A percentile compares a stretch with the other conserved stretches of the same genome.
These are phyloP conservation scores for Spinibarbus caldwelli DNA, from an alignment of 2,797 vertebrate genomes.

Conservation along the genomic window DNA sequence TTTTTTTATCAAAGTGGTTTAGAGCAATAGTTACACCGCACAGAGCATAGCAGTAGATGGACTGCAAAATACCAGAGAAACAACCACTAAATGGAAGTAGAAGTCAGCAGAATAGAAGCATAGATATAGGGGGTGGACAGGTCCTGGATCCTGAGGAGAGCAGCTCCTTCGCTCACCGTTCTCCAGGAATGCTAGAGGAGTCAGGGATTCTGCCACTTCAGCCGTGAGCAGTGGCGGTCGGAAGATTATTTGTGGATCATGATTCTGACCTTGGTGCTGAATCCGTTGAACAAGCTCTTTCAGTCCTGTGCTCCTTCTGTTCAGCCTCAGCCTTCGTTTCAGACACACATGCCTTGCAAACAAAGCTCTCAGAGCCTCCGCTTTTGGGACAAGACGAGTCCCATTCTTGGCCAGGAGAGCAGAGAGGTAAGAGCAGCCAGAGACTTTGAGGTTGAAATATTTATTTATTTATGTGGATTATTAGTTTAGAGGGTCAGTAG, in stretches of 20 bases:
- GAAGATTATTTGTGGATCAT: slow-evolving; percentile 50
- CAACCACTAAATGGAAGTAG: not conserved
- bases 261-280: slow-evolving; percentile 54
- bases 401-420: slow-evolving; percentile 43
- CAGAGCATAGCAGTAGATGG: not conserved
- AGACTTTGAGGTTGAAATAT: not conserved
- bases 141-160: not conserved
- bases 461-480: not conserved
- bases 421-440: slow-evolving; percentile 25
- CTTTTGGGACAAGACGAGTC: slow-evolving; percentile 42
- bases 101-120: not conserved
- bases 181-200: not conserved
- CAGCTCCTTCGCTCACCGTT: not conserved
- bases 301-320: slow-evolving; percentile 33
- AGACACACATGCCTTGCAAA: slow-evolving; percentile 52
- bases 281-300: slow-evolving; percentile 54
- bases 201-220: slow-evolving; percentile 16
- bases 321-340: slow-evolving; percentile 24
- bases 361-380: slow-evolving; percentile 41
- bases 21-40: not conserved
- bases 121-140: not conserved
- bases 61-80: not conserved
- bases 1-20: not conserved
- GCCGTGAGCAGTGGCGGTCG: slow-evolving; percentile 4
- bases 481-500: not conserved